These are phyloP conservation scores for Didymodactylos carnosus DNA, from an alignment of 2,888 invertebrate species.

Conservation along the genomic window DNA sequence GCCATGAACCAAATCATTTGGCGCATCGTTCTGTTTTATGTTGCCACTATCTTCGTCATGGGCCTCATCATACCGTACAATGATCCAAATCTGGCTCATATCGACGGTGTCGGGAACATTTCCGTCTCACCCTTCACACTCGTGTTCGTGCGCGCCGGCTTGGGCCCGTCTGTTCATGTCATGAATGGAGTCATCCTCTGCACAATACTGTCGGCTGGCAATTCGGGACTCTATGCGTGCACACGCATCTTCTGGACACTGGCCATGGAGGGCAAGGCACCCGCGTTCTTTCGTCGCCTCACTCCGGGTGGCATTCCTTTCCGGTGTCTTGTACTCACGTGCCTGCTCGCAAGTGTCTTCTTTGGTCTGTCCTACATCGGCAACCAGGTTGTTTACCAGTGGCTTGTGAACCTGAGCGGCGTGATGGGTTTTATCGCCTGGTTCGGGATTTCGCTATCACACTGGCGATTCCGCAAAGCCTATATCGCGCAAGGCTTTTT, in stretches of 20 bases:
- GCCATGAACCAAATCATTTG: neutral
- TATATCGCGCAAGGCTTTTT: neutral
- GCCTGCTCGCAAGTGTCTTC: neutral
- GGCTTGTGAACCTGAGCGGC: neutral
- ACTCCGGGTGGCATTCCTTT: neutral
- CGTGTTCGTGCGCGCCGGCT: neutral
- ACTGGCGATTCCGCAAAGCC: neutral
- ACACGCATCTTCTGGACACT: neutral
- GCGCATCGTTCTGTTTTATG: neutral
- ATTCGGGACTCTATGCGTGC: neutral
- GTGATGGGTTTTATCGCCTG: neutral
- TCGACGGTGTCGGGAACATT: neutral
- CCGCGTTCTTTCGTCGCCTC: neutral
- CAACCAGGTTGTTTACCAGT: neutral
- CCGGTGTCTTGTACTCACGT: neutral
- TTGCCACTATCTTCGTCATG: neutral
- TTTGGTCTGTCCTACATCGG: neutral
- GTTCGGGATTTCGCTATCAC: neutral
- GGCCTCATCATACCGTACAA: neutral
- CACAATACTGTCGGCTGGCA: neutral
- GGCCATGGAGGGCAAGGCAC: neutral
- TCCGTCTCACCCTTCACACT: neutral
- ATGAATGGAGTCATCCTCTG: neutral
- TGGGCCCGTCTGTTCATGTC: neutral
- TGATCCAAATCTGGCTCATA: neutral